A percentile compares a stretch with the other conserved stretches of the same genome.
Conservation (phyloP, 1,140 invertebrate genomes). For the Drosophila baimaii region DNA sequence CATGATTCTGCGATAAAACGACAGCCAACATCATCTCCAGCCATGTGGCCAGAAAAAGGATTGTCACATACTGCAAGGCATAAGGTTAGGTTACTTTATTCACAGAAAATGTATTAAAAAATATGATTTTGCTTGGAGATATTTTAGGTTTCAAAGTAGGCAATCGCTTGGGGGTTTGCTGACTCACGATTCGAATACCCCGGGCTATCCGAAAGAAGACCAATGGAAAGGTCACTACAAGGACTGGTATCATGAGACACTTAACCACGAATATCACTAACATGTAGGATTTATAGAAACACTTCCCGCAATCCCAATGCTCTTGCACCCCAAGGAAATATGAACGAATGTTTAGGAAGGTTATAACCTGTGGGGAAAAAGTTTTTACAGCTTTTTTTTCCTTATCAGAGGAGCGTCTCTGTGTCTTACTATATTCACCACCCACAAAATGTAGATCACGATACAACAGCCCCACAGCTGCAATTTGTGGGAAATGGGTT, state of each 20-base stretch:
- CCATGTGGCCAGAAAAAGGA: conserved; percentile 27
- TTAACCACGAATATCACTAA: not conserved
- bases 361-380: not conserved
- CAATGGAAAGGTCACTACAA: not conserved
- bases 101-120: too few relatives aligned
- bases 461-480: not conserved
- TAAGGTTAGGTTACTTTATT: too few relatives aligned
- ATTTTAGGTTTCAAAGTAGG: too few relatives aligned
- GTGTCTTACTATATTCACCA: not conserved
- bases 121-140: too few relatives aligned
- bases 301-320: not conserved
- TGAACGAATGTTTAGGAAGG: not conserved
- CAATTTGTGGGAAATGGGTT: too few relatives aligned
- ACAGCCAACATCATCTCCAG: conserved; percentile 47
- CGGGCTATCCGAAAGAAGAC: not conserved
- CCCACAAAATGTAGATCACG: not conserved
- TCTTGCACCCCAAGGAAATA: not conserved
- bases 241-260: not conserved
- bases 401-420: too few relatives aligned
- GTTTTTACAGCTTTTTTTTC: too few relatives aligned
- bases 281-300: not conserved
- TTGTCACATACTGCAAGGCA: conserved; percentile 23
- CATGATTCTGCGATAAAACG: conserved; percentile 20
- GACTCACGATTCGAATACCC: conserved; percentile 39
- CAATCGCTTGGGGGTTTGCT: too few relatives aligned